Base-by-base conservation (phyloP, 2,797 vertebrate species). In the Amniataba percoides region DNA sequence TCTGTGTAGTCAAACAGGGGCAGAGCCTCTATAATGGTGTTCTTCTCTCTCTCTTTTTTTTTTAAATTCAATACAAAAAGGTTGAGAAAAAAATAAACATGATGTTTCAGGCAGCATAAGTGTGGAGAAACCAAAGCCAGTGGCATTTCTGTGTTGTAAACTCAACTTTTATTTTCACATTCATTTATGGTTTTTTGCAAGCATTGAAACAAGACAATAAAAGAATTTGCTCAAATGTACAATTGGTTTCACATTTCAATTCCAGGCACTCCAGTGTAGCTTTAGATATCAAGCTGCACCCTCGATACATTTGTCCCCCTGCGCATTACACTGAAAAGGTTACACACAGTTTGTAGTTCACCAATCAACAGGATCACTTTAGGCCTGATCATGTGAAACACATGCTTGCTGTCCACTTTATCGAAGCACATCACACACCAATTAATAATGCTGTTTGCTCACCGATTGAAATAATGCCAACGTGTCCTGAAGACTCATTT, bases 1-100 rank as follows among this genome's bases (percentile, higher is more conserved):
- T 94, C 91, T 94, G 94, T 97, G 95, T 97, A 96, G 94, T 95
- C 93, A 90, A 93, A 95, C 82, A 95, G 95, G 95, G 97, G 96
- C 97, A 96, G 96, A 96, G 97, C 97, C 97, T 96, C 96, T 96
- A 81, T 87, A 89, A 95, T 86, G 91, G 93, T 96, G 94, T 95
- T 95, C 92, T 88, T 89, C 87, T 90, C 71, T 88, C 25, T 81
- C 55, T 85, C 40, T 84, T 77, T 82, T 59, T 81, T 88, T 86
- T 87, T 91, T 92, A 83, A 74, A 90, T 92, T 93, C 87, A 93
- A 82, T 92, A 89, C 87, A 90, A 92, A 91, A 94, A 87, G 80
- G 63, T 87, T 92, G 83, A 89, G 78, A 77, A 87, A 90, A 85
- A 82, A 88, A 88, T 76, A 49, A 88, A 89, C 82, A 87, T 87